Evolutionary conservation across 2,888 invertebrate species (phyloP).

Genomic region (Glaucopsyche alexis): DNA sequence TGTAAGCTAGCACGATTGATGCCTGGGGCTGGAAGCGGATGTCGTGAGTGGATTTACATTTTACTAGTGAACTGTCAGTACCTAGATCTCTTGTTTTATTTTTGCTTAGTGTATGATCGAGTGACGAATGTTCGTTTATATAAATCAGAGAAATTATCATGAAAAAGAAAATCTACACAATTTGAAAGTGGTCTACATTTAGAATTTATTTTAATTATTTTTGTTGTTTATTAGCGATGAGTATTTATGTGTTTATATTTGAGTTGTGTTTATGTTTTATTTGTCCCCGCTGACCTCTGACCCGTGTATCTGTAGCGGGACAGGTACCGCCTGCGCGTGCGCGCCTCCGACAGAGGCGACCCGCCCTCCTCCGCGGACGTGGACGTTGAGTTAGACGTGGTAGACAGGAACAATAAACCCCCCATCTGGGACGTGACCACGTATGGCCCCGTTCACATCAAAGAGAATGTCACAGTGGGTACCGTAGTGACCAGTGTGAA

Average conservation of each 20-base stretch:
- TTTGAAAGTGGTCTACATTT: constrained; percentile 62
- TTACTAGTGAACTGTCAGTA: constrained; percentile 54
- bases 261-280: constrained; percentile 80
- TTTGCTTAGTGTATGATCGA: constrained; percentile 69
- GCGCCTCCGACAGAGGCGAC: constrained; percentile 96
- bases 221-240: constrained; percentile 73
- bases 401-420: constrained; percentile 99
- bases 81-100: constrained; percentile 65
- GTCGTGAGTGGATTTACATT: constrained; percentile 58
- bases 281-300: constrained; percentile 85
- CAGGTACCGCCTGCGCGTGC: constrained; percentile 97
- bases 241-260: constrained; percentile 77
- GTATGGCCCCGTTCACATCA: constrained; percentile 98
- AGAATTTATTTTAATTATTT: constrained; percentile 66
- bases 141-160: constrained; percentile 36
- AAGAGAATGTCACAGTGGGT: constrained; percentile 99
- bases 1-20: constrained; percentile 67
- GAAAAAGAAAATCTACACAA: constrained; percentile 47
- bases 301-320: constrained; percentile 94
- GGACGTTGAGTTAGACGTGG: constrained; percentile 98
- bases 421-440: constrained; percentile 97
- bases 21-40: constrained; percentile 58
- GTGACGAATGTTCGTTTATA: constrained; percentile 55
- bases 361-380: constrained; percentile 96
- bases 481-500: constrained; percentile 98